A percentile compares a stretch with the other conserved stretches of the same genome.
These are phyloP conservation scores for Phataginus tricuspis DNA, from an alignment of 2,797 vertebrate genomes.

Conservation along the genomic window DNA sequence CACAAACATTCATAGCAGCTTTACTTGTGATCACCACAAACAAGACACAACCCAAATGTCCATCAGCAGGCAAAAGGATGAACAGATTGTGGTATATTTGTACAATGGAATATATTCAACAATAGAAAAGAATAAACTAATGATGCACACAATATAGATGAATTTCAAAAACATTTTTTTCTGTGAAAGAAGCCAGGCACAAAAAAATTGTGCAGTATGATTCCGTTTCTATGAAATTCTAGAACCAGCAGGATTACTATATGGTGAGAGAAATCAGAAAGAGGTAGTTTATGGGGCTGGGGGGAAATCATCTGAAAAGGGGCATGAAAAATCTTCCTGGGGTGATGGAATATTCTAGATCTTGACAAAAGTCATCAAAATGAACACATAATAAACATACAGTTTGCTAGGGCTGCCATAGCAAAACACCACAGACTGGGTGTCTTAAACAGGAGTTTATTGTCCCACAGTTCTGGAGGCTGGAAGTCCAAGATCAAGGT, in stretches of 20 bases:
- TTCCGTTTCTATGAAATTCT: slow-evolving; percentile 25
- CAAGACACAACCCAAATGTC: background rate
- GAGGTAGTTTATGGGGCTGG: background rate
- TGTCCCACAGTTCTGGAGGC: background rate
- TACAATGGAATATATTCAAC: background rate
- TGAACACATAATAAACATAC: background rate
- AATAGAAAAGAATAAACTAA: slow-evolving; percentile 25
- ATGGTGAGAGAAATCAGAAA: background rate
- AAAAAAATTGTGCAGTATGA: background rate
- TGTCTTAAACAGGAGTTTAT: background rate
- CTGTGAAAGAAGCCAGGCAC: background rate
- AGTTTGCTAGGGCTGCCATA: background rate
- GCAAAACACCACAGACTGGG: background rate
- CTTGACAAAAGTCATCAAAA: background rate
- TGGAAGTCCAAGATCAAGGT: background rate
- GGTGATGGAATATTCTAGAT: background rate
- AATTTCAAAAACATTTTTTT: slow-evolving; percentile 9
- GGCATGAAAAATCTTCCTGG: background rate
- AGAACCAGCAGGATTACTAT: background rate
- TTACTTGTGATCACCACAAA: slow-evolving; percentile 31
- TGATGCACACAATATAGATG: background rate
- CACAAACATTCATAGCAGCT: background rate
- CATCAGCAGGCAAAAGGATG: background rate
- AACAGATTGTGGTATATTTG: background rate
- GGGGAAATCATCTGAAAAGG: background rate